Percentiles rank a stretch among this genome's conserved stretches.
These are phyloP conservation scores for Novumbra hubbsi DNA, from an alignment of 2,797 vertebrate species.

Conservation along the genomic window DNA sequence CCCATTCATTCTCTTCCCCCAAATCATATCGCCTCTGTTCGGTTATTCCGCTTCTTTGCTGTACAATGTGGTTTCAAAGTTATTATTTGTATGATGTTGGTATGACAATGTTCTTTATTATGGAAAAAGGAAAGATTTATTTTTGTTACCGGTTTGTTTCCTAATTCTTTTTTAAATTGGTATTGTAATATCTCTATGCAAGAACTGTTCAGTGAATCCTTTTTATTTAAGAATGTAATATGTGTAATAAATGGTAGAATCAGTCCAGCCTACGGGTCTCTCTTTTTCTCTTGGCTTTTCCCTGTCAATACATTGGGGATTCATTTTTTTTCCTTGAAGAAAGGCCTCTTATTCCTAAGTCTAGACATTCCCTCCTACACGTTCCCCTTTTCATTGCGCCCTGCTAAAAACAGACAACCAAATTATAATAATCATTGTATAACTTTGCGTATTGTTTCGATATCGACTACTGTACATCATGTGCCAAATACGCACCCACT, in stretches of 20 bases:
- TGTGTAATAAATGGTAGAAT: slow-evolving; percentile 99
- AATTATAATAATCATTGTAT: background rate
- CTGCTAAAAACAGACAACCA: background rate
- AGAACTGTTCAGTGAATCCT: slow-evolving; percentile 99
- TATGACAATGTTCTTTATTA: slow-evolving; percentile 99
- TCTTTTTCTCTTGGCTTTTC: slow-evolving; percentile 53
- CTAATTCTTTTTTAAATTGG: slow-evolving; percentile 99
- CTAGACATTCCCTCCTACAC: background rate
- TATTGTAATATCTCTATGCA: slow-evolving; percentile 99
- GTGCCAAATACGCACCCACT: background rate
- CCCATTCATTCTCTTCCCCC: slow-evolving; percentile 21
- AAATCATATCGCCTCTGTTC: slow-evolving; percentile 16
- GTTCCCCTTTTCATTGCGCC: background rate
- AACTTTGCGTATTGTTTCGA: background rate
- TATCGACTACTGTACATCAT: background rate
- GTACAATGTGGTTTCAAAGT: slow-evolving; percentile 95
- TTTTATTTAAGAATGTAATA: slow-evolving; percentile 99
- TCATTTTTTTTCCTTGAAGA: background rate
- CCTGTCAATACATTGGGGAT: slow-evolving; percentile 29
- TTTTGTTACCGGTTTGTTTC: slow-evolving; percentile 99
- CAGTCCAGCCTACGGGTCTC: slow-evolving; percentile 82
- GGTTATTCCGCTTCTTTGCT: slow-evolving; percentile 76
- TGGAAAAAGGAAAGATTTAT: slow-evolving; percentile 99
- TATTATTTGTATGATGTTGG: slow-evolving; percentile 99
- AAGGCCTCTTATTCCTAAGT: too few species aligned